Evolutionary conservation across 37 sponge, comb jelly and placozoan genomes (phyloP).

Genomic region (Theonella swinhoei): DNA sequence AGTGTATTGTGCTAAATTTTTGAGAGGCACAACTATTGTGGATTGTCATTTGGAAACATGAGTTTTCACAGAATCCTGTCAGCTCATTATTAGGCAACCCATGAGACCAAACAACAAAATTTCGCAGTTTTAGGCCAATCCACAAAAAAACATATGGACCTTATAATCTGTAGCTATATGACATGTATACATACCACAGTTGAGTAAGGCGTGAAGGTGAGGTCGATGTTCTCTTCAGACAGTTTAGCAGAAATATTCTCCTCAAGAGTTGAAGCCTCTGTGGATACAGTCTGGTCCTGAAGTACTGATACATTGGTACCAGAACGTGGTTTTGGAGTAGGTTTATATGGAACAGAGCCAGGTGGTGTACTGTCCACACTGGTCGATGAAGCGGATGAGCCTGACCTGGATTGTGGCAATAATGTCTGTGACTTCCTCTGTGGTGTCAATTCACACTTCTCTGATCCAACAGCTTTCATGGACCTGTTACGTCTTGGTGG

Average conservation of each 20-base stretch:
- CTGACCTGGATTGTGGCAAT: no score
- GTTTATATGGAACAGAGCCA: background rate
- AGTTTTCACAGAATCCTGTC: no score
- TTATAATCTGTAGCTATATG: no score
- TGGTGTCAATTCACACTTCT: background rate
- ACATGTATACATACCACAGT: conserved; percentile 12
- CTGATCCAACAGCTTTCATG: background rate
- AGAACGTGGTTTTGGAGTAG: background rate
- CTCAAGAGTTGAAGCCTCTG: background rate
- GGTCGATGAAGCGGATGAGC: no score
- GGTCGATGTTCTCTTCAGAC: conserved; percentile 8
- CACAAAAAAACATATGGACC: no score
- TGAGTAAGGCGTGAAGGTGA: conserved; percentile 14
- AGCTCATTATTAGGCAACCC: no score
- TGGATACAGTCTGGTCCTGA: background rate
- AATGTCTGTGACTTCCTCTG: background rate
- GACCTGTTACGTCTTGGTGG: background rate
- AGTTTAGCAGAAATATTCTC: conserved; percentile 8
- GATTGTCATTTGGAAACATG: no score
- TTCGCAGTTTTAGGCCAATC: no score
- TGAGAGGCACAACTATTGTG: no score
- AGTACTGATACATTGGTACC: background rate
- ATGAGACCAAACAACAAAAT: no score
- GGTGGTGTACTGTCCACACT: no score
- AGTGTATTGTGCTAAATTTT: no score